Conservation (phyloP, 2,113 vertebrate species). For the Sclerurus mexicanus region DNA sequence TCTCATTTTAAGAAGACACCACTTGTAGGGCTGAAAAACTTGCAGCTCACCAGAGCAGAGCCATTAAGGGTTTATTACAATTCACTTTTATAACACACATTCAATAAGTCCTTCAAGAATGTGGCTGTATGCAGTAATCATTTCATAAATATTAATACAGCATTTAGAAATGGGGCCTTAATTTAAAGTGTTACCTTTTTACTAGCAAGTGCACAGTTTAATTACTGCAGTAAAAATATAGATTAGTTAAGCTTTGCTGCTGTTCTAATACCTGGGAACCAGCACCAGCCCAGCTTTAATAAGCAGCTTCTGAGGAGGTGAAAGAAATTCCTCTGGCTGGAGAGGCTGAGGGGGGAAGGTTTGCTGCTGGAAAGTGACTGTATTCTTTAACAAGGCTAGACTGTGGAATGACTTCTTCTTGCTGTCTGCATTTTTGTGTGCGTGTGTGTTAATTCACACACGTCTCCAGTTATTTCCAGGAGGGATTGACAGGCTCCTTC, state of each 20-base stretch:
- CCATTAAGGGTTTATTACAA: conserved; percentile 67
- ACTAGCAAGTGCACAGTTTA: conserved; percentile 74
- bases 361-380: conserved; percentile 58
- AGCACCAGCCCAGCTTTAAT: conserved; percentile 55
- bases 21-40: neutral
- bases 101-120: conserved; percentile 71
- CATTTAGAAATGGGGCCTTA: conserved; percentile 64
- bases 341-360: conserved; percentile 34
- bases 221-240: conserved; percentile 71
- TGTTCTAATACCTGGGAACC: conserved; percentile 67
- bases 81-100: neutral
- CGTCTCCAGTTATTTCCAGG: conserved; percentile 1
- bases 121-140: conserved; percentile 63
- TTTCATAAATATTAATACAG: conserved; percentile 75
- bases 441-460: conserved; percentile 40
- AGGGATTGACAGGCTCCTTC: neutral
- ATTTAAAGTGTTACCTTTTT: conserved; percentile 74
- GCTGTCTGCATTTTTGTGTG: conserved; percentile 68
- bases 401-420: conserved; percentile 69
- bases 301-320: conserved; percentile 49
- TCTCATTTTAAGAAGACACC: neutral
- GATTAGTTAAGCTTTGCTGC: conserved; percentile 72
- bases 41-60: conserved; percentile 21
- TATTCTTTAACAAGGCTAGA: conserved; percentile 74
- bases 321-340: conserved; percentile 66